Percentiles rank a stretch among this genome's conserved stretches.
phyloP scores from a whole-genome alignment of 2,888 invertebrate species.

The Dynastes maya region DNA sequence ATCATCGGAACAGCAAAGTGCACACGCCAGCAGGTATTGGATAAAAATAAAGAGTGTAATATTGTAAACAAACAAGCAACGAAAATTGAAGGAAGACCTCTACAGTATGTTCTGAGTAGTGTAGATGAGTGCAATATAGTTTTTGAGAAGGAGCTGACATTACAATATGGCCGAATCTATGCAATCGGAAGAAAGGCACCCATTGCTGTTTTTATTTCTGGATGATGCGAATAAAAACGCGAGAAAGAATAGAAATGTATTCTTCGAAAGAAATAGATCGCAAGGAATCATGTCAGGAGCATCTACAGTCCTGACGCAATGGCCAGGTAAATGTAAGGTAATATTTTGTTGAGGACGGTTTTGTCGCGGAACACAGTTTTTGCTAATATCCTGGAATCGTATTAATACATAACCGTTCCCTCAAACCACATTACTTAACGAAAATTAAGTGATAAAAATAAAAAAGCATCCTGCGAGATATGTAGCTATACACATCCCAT shows the following conservation, averaged over 20 bases:
- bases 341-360: background rate
- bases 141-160: background rate
- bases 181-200: slow-evolving; percentile 65
- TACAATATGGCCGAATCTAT: slow-evolving; percentile 32
- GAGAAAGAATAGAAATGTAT: slow-evolving; percentile 60
- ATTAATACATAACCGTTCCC: background rate
- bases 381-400: background rate
- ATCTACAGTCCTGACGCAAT: slow-evolving; percentile 67
- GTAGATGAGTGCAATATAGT: background rate
- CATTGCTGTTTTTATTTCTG: slow-evolving; percentile 65
- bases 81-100: background rate
- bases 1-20: slow-evolving; percentile 12
- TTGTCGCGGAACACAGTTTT: background rate
- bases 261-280: slow-evolving; percentile 64
- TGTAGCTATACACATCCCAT: too few species aligned
- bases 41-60: background rate
- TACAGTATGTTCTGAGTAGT: background rate
- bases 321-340: slow-evolving; percentile 66
- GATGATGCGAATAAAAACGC: slow-evolving; percentile 62
- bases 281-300: slow-evolving; percentile 67
- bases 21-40: background rate
- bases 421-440: background rate
- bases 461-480: background rate
- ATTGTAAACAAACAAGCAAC: slow-evolving; percentile 13
- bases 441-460: background rate